A percentile compares a stretch with the other conserved stretches of the same genome.
Conservation (phyloP, 2,888 invertebrate genomes). For the Sarcophaga subvicina region DNA sequence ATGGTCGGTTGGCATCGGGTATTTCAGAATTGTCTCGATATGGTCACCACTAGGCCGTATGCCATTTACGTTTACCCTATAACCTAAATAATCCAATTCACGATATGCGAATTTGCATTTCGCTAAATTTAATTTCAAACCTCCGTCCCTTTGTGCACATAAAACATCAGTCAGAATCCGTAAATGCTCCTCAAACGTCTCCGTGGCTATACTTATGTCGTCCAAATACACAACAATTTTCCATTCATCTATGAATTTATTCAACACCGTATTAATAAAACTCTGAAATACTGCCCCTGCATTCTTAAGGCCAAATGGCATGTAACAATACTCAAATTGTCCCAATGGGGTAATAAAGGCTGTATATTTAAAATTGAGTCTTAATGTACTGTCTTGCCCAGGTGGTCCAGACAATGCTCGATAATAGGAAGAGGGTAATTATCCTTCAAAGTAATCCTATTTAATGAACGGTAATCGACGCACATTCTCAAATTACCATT, state of each 20-base stretch:
- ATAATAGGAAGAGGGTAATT: slow-evolving; percentile 15
- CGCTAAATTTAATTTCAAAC: slow-evolving; percentile 35
- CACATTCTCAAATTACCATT: too few species aligned
- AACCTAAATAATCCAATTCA: too few species aligned
- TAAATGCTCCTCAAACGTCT: slow-evolving; percentile 37
- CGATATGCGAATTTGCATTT: too few species aligned
- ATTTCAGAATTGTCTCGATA: slow-evolving; percentile 29
- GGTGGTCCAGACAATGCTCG: too few species aligned
- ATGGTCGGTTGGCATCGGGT: too few species aligned
- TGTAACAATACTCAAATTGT: slow-evolving; percentile 5
- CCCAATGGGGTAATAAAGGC: slow-evolving; percentile 14
- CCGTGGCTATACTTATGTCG: slow-evolving; percentile 44
- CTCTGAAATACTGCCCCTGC: neutral
- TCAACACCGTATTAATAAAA: slow-evolving; percentile 3
- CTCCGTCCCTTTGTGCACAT: neutral
- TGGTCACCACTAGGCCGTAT: slow-evolving; percentile 48
- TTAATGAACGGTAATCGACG: too few species aligned
- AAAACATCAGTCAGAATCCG: neutral
- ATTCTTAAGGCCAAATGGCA: slow-evolving; percentile 6
- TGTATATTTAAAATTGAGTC: slow-evolving; percentile 32
- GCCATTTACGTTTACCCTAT: slow-evolving; percentile 29
- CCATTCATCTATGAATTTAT: neutral
- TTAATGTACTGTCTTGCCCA: neutral
- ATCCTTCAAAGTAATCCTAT: neutral
- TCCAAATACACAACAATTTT: slow-evolving; percentile 49